Evolutionary conservation across 53 echinoderm and acorn worm species (phyloP), one percentile per base, ranked within the genome.

Genomic region (Holothuria leucospilota): DNA sequence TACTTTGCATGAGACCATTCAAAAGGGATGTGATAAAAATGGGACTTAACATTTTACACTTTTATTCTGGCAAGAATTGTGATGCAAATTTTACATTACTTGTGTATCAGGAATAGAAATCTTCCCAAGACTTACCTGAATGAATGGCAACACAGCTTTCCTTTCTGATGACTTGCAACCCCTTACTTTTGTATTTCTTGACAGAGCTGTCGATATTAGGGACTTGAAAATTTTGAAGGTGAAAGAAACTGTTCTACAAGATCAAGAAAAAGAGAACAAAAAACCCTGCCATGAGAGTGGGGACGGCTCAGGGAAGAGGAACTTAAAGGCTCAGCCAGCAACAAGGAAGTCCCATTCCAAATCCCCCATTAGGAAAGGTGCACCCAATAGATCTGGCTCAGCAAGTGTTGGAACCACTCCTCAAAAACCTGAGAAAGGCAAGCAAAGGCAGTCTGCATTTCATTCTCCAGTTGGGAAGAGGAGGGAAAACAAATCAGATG

Each of bases 191-290:
- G 5, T 40, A 39, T 46, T 39, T 51, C 42, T 63, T 59, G 82
- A 1, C 69, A 97, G 97, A 84, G 97, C 97, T 67, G 80, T 77
- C 20, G 95, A 97, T 90, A 97, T 97, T 26, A 95, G 86, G 63
- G 97, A 97, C 84, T 83, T 97, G 63, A 91, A 90, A 77, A 91
- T 97, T 79, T 86, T 97, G 78, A 91, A 97, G 78, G 86, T 94
- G 11, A 72, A 65, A 53, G 96, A 94, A 40, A 89, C 92, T 26
- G 49, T 93, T 18, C 62, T 71, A 46, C 18, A 53, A 13, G 89
- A 91, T 30, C 73, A 84, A 38, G 88, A 91, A 51, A 81, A 88
- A 67, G 84, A 85, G 23, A 84, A 72, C 26, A 49, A 71, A 59
- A 89, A 84, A 15, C 88, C 74, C 28, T 1, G 20, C 9, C 6